Evolutionary conservation across 2,888 invertebrate species (phyloP).

Genomic region (Aphidius colemani): DNA sequence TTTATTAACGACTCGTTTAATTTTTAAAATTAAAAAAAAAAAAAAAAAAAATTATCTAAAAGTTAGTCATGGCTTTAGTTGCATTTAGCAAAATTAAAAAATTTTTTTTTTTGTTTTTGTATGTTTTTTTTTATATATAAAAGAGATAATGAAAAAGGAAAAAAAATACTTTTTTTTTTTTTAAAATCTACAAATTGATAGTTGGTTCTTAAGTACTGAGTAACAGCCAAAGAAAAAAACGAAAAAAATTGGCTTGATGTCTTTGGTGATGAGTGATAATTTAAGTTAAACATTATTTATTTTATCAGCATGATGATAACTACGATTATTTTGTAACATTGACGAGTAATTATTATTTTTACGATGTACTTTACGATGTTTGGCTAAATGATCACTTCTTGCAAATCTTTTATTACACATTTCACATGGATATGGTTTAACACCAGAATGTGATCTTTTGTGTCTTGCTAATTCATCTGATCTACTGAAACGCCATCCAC

Average conservation of each 20-base stretch:
- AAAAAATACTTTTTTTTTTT: neutral
- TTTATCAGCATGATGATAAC: slow-evolving; percentile 47
- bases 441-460: slow-evolving; percentile 91
- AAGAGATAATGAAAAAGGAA: neutral
- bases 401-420: slow-evolving; percentile 90
- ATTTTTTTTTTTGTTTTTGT: neutral
- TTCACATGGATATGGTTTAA: slow-evolving; percentile 89
- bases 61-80: too few species aligned
- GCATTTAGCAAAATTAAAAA: too few species aligned
- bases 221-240: neutral
- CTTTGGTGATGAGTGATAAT: slow-evolving; percentile 19
- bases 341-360: slow-evolving; percentile 59
- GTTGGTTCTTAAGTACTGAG: neutral
- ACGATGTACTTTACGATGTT: slow-evolving; percentile 86
- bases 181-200: neutral
- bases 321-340: slow-evolving; percentile 45
- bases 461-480: slow-evolving; percentile 94
- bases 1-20: neutral
- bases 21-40: neutral
- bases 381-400: slow-evolving; percentile 90
- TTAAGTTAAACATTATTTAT: slow-evolving; percentile 41
- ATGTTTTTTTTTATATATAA: neutral
- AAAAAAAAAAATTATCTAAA: neutral
- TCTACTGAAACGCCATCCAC: slow-evolving; percentile 91
- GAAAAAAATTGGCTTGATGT: neutral